These are phyloP conservation scores for Drosophila melanocephala DNA, from an alignment of 2,888 invertebrate species.

Conservation along the genomic window DNA sequence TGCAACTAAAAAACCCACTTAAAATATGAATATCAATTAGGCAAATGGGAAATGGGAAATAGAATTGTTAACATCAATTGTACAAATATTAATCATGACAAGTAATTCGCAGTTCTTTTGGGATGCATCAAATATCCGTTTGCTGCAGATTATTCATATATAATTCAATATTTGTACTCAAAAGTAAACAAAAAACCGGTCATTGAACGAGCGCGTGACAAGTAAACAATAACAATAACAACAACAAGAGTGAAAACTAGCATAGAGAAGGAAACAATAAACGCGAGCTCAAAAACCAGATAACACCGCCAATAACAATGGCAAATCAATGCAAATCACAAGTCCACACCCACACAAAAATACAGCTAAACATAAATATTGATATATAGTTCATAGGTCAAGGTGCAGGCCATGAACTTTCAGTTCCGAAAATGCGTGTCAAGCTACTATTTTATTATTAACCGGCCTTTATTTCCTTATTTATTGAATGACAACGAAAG, in stretches of 20 bases:
- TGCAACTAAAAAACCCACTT: constrained; percentile 11
- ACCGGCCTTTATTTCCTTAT: not conserved
- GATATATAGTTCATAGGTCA: constrained; percentile 10
- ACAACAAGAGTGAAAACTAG: constrained; percentile 13
- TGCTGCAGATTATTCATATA: not conserved
- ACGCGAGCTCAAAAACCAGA: constrained; percentile 6
- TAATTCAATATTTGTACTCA: constrained; percentile 15
- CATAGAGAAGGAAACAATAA: not conserved
- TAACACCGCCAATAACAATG: constrained; percentile 17
- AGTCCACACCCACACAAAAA: constrained; percentile 7
- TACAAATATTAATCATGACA: not conserved
- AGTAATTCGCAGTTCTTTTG: not conserved
- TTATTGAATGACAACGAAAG: not conserved
- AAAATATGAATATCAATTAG: not conserved
- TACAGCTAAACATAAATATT: not conserved
- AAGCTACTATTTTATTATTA: not conserved
- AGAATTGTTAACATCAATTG: not conserved
- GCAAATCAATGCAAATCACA: not conserved
- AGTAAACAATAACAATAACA: constrained; percentile 24
- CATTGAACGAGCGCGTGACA: constrained; percentile 48
- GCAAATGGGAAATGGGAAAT: not conserved
- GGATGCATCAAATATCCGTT: too few relatives aligned
- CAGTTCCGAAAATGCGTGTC: not conserved
- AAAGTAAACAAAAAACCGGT: constrained; percentile 38
- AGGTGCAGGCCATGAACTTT: constrained; percentile 24